Conservation (phyloP, 2,888 invertebrate species). For the Pammene fasciana region DNA sequence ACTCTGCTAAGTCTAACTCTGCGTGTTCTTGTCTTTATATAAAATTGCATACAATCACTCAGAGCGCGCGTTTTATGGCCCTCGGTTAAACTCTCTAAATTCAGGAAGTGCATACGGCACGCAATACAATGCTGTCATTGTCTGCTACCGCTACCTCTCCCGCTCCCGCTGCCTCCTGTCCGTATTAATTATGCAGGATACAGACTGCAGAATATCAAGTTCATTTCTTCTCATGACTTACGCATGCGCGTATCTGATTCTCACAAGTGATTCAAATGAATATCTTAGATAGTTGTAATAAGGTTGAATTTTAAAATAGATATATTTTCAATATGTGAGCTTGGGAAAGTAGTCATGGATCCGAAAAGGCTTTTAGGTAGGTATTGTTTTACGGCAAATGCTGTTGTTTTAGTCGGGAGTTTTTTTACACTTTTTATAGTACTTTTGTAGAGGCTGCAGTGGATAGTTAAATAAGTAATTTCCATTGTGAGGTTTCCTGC, state of each 20-base stretch:
- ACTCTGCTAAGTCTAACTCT: too few species aligned
- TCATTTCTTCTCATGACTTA: conserved; percentile 22
- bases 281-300: neutral
- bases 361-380: conserved; percentile 17
- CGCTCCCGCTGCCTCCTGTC: conserved; percentile 16
- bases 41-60: too few species aligned
- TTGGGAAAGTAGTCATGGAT: neutral
- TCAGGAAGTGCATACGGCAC: conserved; percentile 29
- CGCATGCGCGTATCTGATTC: neutral
- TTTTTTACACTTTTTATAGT: conserved; percentile 19
- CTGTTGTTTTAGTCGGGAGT: conserved; percentile 13
- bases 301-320: neutral
- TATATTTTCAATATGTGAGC: neutral
- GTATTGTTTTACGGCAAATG: conserved; percentile 26
- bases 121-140: conserved; percentile 34
- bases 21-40: too few species aligned
- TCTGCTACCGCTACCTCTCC: conserved; percentile 11
- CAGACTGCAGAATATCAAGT: conserved; percentile 33
- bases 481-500: conserved; percentile 5
- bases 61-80: too few species aligned
- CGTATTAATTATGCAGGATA: conserved; percentile 34
- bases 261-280: neutral
- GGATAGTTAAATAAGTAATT: conserved; percentile 18
- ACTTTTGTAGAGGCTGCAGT: conserved; percentile 2
- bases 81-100: conserved; percentile 25